phyloP scores from a whole-genome alignment of 2,888 invertebrate genomes.

The Miltochrista miniata region DNA sequence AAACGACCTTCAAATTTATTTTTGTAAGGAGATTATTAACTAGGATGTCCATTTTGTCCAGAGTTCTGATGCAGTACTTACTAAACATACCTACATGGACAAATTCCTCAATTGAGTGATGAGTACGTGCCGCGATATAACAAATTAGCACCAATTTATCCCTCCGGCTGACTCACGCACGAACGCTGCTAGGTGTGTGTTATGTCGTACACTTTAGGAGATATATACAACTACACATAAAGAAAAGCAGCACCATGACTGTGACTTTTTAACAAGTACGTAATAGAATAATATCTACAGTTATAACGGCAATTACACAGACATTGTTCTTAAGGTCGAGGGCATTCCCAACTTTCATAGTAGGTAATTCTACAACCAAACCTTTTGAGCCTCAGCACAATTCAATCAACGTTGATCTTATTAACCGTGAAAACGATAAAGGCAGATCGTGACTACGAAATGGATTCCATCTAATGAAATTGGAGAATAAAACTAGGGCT shows the following conservation, averaged over 20 bases:
- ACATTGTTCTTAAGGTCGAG: background rate
- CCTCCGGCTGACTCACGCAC: constrained; percentile 73
- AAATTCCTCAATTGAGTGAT: constrained; percentile 82
- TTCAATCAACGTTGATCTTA: constrained; percentile 6
- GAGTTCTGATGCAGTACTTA: constrained; percentile 29
- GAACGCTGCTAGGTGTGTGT: constrained; percentile 23
- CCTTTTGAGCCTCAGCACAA: constrained; percentile 22
- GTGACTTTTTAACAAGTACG: too few species aligned
- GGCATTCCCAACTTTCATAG: constrained; percentile 3
- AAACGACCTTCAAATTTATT: background rate
- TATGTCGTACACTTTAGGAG: constrained; percentile 18
- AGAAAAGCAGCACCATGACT: background rate
- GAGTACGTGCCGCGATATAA: constrained; percentile 67
- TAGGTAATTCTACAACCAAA: constrained; percentile 27
- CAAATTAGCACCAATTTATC: constrained; percentile 81
- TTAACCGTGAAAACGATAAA: constrained; percentile 29
- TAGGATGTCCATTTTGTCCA: constrained; percentile 17
- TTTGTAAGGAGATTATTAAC: background rate
- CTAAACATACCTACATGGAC: constrained; percentile 71
- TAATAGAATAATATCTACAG: too few species aligned
- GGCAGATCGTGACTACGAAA: constrained; percentile 29
- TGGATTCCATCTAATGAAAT: constrained; percentile 28
- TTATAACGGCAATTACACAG: too few species aligned
- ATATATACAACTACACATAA: constrained; percentile 3
- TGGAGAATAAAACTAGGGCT: constrained; percentile 29